A percentile compares a stretch with the other conserved stretches of the same genome.
phyloP scores from a whole-genome alignment of 2,797 vertebrate genomes.

The Nannoperca obscura region DNA sequence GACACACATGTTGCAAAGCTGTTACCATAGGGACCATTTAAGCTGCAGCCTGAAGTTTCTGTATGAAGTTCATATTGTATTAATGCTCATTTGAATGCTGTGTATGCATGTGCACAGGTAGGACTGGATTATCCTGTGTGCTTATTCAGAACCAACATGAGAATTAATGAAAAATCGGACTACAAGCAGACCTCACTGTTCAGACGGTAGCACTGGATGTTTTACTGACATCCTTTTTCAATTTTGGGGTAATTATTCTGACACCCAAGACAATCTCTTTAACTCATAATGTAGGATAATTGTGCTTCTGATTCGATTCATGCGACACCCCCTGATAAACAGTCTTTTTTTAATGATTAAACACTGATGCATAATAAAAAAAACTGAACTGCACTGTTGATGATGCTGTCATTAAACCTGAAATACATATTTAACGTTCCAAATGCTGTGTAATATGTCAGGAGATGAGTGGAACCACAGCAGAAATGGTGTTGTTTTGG shows the following conservation, averaged over 20 bases:
- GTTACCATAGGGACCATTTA: slow-evolving; percentile 73
- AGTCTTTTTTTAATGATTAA: not conserved
- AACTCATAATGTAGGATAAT: slow-evolving; percentile 11
- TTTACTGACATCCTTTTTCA: not conserved
- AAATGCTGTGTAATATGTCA: no score
- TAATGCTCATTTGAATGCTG: slow-evolving; percentile 60
- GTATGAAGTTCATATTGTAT: slow-evolving; percentile 56
- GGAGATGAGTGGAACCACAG: not conserved
- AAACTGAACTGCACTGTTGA: not conserved
- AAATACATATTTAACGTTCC: not conserved
- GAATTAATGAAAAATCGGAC: slow-evolving; percentile 55
- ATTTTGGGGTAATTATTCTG: slow-evolving; percentile 3
- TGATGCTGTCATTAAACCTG: not conserved
- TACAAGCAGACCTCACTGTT: slow-evolving; percentile 5
- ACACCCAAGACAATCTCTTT: slow-evolving; percentile 12
- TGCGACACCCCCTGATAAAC: not conserved
- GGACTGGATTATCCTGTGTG: slow-evolving; percentile 9
- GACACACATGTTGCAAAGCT: slow-evolving; percentile 9
- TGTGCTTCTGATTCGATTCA: slow-evolving; percentile 14
- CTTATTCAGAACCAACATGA: slow-evolving; percentile 29
- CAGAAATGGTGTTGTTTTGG: not conserved
- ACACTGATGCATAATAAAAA: not conserved
- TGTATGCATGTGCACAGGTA: not conserved
- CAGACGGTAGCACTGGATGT: not conserved
- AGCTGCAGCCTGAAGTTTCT: slow-evolving; percentile 22